phyloP scores from a whole-genome alignment of 2,888 invertebrate species.

The Drosophila parthenogenetica region DNA sequence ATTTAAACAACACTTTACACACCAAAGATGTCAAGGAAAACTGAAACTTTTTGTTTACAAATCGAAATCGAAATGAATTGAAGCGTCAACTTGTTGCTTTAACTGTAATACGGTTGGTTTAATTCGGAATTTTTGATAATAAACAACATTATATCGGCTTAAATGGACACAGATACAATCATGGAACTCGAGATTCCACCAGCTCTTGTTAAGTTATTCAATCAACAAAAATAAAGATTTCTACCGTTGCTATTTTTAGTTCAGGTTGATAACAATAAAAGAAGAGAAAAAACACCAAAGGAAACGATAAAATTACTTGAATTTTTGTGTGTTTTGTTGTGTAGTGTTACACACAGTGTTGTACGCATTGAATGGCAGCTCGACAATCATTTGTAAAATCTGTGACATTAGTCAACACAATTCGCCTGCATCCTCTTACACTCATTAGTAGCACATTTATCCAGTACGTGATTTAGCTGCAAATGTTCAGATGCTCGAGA shows the following conservation, averaged over 20 bases:
- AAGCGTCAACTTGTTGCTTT: conserved; percentile 9
- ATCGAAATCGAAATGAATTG: background rate
- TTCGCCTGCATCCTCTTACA: conserved; percentile 52
- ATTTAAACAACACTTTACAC: no score
- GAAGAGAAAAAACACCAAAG: conserved; percentile 11
- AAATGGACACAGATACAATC: conserved; percentile 12
- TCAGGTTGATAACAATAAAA: conserved; percentile 8
- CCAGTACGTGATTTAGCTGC: conserved; percentile 74
- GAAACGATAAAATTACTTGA: conserved; percentile 44
- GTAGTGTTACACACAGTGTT: conserved; percentile 17
- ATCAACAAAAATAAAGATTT: conserved; percentile 11
- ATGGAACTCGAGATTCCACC: background rate
- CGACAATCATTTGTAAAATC: conserved; percentile 74
- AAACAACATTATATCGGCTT: conserved; percentile 4
- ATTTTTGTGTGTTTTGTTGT: conserved; percentile 17
- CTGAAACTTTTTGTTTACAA: background rate
- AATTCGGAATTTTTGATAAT: background rate
- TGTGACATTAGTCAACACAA: conserved; percentile 65
- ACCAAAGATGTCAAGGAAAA: background rate
- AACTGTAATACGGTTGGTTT: conserved; percentile 1
- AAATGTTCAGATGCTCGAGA: conserved; percentile 53
- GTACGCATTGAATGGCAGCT: conserved; percentile 21
- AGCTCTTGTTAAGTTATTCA: conserved; percentile 11
- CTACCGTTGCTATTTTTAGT: conserved; percentile 15
- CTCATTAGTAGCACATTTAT: conserved; percentile 79